Base-by-base conservation (phyloP, 2,113 vertebrate genomes). In the Dasypus novemcinctus region DNA sequence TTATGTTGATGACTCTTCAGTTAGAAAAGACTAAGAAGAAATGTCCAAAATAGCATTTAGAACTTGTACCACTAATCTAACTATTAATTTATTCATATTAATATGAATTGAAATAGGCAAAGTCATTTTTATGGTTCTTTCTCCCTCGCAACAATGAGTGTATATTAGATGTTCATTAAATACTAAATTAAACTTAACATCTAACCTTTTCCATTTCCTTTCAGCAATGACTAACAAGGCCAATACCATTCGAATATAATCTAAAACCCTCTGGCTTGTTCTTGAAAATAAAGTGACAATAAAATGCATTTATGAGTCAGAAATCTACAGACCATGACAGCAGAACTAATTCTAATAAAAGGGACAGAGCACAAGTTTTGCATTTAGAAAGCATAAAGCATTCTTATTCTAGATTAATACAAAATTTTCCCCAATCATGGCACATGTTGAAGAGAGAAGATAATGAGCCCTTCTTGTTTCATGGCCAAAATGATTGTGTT, bases 321-420 rank as follows among this genome's bases (percentile, higher is more conserved):
- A 86, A 89, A 95, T 64, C 71, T 41, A 29, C 18, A 88, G 81
- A 52, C n/a, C 29, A 61, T 4, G 36, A n/a, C 29, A 80, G 25
- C 66, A 92, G 79, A 90, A 52, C 8, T 75, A 64, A 85, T 82
- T 82, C 78, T 93, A 68, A 91, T 54, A n/a, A 91, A 94, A 89
- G 33, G 84, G 61, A 2, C 64, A 52, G 43, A 25, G 10, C 79
- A 63, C 21, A 66, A 80, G 13, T 78, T 76, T 63, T 54, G 61
- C 85, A 69, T 64, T 90, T 11, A 90, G 87, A 91, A 94, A 68
- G 2, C 88, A 76, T 41, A 88, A 88, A 82, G 75, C 2, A 59
- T 90, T 85, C 38, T 91, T 76, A 63, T 91, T 91, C 57, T 63
- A 93, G 25, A 74, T 43, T 66, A 81, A 86, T 57, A 72, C 8